Conservation (phyloP, 2,888 invertebrate genomes). For the Kryphioiulus occultus region DNA sequence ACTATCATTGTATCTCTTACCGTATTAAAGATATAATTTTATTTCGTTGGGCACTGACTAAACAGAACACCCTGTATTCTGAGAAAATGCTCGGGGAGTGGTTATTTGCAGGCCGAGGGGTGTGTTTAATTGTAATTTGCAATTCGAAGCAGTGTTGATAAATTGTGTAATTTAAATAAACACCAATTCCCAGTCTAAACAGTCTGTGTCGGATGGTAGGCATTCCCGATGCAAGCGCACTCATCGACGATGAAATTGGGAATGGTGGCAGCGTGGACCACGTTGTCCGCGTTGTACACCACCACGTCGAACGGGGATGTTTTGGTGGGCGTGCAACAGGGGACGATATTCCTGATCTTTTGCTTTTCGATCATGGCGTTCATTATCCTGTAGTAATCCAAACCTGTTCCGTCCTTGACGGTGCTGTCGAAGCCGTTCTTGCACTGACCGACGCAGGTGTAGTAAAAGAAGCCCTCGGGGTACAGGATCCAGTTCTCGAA, state of each 20-base stretch:
- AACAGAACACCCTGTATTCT: too few species aligned
- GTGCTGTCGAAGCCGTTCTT: conserved; percentile 33
- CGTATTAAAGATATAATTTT: too few species aligned
- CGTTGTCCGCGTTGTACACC: neutral
- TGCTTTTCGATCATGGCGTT: conserved; percentile 40
- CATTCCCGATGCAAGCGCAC: conserved; percentile 48
- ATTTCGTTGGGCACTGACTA: too few species aligned
- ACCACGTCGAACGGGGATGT: conserved; percentile 1
- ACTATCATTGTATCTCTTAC: too few species aligned
- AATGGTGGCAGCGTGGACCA: neutral
- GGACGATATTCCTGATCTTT: conserved; percentile 1
- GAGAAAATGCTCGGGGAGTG: too few species aligned
- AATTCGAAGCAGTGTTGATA: too few species aligned
- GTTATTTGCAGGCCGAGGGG: too few species aligned
- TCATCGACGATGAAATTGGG: conserved; percentile 46
- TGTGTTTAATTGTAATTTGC: too few species aligned
- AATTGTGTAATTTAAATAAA: too few species aligned
- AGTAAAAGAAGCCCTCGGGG: neutral
- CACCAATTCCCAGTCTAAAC: too few species aligned
- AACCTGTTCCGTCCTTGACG: neutral
- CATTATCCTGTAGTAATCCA: conserved; percentile 33
- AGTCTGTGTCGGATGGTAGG: too few species aligned
- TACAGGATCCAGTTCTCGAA: conserved; percentile 46
- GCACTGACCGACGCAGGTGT: conserved; percentile 36
- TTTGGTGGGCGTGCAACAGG: conserved; percentile 35